Evolutionary conservation across 2,797 vertebrate genomes (phyloP).

Genomic region (Pangasius sanitwongsei): DNA sequence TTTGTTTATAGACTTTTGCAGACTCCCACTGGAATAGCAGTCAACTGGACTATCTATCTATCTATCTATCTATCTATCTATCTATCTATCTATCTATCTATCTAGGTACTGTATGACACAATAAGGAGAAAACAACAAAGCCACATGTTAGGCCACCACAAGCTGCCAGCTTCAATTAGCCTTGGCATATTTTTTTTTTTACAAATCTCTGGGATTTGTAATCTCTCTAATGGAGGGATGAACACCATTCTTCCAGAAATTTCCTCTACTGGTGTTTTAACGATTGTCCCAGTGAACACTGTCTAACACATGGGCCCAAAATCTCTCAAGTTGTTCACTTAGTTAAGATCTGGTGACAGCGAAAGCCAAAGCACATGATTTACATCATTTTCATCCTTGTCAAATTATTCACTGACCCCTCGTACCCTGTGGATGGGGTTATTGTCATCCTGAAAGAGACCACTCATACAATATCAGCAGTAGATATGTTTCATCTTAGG

Average conservation of each 20-base stretch:
- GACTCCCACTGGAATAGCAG: not conserved
- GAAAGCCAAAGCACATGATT: not conserved
- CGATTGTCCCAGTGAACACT: not conserved
- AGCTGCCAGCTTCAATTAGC: not conserved
- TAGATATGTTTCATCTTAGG: not conserved
- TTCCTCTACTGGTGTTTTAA: not conserved
- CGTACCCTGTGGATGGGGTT: not conserved
- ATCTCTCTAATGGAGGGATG: not conserved
- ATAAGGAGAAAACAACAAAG: not conserved
- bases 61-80: not conserved
- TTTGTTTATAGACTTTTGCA: conserved; percentile 22
- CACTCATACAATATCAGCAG: not conserved
- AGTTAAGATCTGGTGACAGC: not conserved
- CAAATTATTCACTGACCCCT: not conserved
- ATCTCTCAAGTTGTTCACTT: not conserved
- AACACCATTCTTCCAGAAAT: conserved; percentile 10
- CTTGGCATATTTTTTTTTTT: not conserved
- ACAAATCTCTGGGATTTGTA: not conserved
- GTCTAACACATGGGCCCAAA: not conserved
- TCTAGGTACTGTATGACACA: not conserved
- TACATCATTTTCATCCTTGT: not conserved
- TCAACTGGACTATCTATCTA: not conserved
- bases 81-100: not conserved
- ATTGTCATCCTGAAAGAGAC: not conserved
- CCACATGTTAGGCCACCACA: not conserved